These are phyloP conservation scores for Spilosoma lubricipeda DNA, from an alignment of 2,888 invertebrate genomes.

Conservation along the genomic window DNA sequence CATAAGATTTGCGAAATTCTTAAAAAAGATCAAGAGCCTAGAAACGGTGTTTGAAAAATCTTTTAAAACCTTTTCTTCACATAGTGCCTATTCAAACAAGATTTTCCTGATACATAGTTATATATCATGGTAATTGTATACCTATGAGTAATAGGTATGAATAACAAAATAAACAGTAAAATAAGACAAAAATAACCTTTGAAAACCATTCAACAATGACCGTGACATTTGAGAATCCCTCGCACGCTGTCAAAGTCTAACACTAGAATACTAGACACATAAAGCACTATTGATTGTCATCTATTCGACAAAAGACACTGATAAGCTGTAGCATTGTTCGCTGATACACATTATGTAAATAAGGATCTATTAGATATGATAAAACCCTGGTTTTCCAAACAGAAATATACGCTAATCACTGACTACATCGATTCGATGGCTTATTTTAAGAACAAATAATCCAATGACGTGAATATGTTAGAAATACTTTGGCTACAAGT, in stretches of 20 bases:
- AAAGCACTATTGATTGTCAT: neutral
- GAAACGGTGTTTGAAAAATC: neutral
- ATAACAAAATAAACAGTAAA: neutral
- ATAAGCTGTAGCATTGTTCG: neutral
- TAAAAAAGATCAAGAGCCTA: neutral
- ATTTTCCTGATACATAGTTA: neutral
- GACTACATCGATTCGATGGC: neutral
- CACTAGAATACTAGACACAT: conserved; percentile 1
- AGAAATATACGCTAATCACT: conserved; percentile 1
- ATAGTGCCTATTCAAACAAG: neutral
- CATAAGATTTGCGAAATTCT: too few relatives aligned
- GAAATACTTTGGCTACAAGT: neutral
- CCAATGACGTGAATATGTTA: neutral
- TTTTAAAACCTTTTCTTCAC: neutral
- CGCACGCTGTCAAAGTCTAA: neutral
- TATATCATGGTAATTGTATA: neutral
- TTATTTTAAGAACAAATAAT: conserved; percentile 8
- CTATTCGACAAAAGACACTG: neutral
- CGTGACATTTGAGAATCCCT: neutral
- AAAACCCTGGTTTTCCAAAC: neutral
- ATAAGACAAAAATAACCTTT: neutral
- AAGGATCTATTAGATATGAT: neutral
- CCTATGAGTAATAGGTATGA: neutral
- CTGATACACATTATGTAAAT: neutral
- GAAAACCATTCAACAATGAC: neutral